Base-by-base conservation (phyloP, 2,888 invertebrate species). In the Drosophila helvetica region DNA sequence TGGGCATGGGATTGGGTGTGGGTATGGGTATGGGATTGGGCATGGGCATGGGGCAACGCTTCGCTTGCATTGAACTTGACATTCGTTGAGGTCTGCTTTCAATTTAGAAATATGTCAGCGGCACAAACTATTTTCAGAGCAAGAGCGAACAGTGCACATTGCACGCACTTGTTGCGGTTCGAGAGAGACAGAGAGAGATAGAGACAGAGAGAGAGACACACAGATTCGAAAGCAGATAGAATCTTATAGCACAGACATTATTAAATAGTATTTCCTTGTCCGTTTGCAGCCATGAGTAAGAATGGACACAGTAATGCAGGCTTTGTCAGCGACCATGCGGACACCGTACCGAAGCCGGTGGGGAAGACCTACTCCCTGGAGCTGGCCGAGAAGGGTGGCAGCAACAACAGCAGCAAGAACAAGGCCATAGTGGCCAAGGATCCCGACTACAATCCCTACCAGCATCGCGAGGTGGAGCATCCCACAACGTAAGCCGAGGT, bases 401-500 rank as follows among this genome's bases (percentile, higher is more conserved):
- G 15, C 15, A 15, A 38, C 38, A 38, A n/a, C 38, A 38, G n/a
- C 7, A 86, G 61, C 38, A 87, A 78, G 50, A 81, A 80, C 61
- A 89, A 69, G 64, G 59, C 65, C 56, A 78, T 85, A 8, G 78
- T 77, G 1, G 67, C 75, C 54, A 80, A 89, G 65, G 89, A 90
- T 77, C 91, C 91, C 6, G 90, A 91, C 4, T 96, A 95, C 83
- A 95, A 96, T 91, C 96, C 96, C 1, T 96, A 95, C 88, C 88
- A 93, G 6, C 94, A 96, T 87, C 93, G 96, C 56, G 93, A 94
- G 73, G 93, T 95, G 15, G 93, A 93, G 53, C 94, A 94, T 90
- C 95, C 96, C 0, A 96, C 96, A 25, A 94, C 95, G 96, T 96
- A 92, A 94, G 94, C 93, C 9, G 10, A 22, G 3, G 3, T 33